phyloP scores from a whole-genome alignment of 1,140 invertebrate genomes.

The Nomia melanderi region DNA sequence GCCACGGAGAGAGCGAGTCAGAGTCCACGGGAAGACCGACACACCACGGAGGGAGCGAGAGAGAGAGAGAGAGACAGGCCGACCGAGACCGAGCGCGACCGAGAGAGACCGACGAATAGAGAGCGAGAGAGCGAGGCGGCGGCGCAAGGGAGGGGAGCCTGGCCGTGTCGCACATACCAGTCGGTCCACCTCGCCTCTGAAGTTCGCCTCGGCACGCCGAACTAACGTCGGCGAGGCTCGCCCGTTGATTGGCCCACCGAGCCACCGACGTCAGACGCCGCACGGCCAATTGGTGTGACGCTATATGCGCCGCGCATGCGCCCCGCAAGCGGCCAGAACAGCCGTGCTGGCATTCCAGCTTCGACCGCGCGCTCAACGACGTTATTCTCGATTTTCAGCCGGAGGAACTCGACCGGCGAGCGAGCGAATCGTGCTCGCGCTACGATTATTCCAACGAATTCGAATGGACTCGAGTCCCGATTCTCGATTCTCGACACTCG shows the following conservation, averaged over 20 bases:
- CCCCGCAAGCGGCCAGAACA: conserved; percentile 23
- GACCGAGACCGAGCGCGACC: conserved; percentile 8
- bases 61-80: conserved; percentile 21
- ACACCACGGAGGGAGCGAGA: conserved; percentile 4
- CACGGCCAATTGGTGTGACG: conserved; percentile 50
- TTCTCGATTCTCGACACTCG: too few relatives aligned
- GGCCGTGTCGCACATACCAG: conserved; percentile 64
- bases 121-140: conserved; percentile 20
- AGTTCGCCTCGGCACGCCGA: conserved; percentile 52
- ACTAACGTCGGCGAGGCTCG: conserved; percentile 48
- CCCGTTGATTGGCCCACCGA: conserved; percentile 70
- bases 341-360: conserved; percentile 35
- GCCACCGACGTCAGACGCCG: conserved; percentile 69
- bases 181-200: conserved; percentile 67
- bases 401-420: not conserved
- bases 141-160: conserved; percentile 32
- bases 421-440: too few relatives aligned
- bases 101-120: conserved; percentile 27
- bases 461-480: too few relatives aligned
- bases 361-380: conserved; percentile 29
- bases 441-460: too few relatives aligned
- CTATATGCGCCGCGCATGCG: conserved; percentile 41
- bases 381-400: not conserved
- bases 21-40: too few relatives aligned
- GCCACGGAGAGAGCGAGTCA: conserved; percentile 16